Base-by-base conservation (phyloP, 2,113 vertebrate genomes). In the Suricata suricatta region DNA sequence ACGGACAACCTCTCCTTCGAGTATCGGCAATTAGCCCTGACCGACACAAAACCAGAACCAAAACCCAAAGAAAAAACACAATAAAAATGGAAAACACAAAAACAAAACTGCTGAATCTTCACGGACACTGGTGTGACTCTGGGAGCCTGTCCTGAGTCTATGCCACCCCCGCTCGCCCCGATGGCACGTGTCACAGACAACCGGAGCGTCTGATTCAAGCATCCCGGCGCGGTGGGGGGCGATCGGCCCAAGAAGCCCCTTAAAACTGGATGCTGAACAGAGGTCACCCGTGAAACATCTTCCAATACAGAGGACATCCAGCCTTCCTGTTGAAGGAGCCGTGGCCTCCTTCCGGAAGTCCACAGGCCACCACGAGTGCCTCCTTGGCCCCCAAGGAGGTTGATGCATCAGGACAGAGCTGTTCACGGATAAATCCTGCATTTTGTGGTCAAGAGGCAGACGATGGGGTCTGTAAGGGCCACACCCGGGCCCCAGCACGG, bases 1-100 rank as follows among this genome's bases (percentile, higher is more conserved):
- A 93, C 74, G 69, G 97, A 98, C 41, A 95, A 96, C 98, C 98
- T 98, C 97, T 96, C 96, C 98, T 96, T 98, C 94, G 14, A 97
- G 98, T 95, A 97, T 96, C 93, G 29, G 60, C 12, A 25, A 27
- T 96, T 2, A 96, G 95, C 94, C 60, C 91, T 31, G 88, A 86
- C 33, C 81, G 72, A 41, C 84, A 50, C 50, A 21, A 68, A 66
- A 25, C 31, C 19, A 7, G 1, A 27, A 52, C 68, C 27, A 7
- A 21, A 7, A 38, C 69, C 21, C 2, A 15, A 23, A 21, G 74
- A 33, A 16, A 2, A 27, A 60, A 79, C 27, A 10, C 29, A 7
- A 35, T 64, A 19, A 7, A 72, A 44, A 21, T 12, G 1, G 41
- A n/a, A 19, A 38, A 81, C 31, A 9, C 74, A 21, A n/a, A 92